Percentiles rank a stretch among this genome's conserved stretches.
These are phyloP conservation scores for Agapornis roseicollis DNA, from an alignment of 2,113 vertebrate species.

Conservation along the genomic window DNA sequence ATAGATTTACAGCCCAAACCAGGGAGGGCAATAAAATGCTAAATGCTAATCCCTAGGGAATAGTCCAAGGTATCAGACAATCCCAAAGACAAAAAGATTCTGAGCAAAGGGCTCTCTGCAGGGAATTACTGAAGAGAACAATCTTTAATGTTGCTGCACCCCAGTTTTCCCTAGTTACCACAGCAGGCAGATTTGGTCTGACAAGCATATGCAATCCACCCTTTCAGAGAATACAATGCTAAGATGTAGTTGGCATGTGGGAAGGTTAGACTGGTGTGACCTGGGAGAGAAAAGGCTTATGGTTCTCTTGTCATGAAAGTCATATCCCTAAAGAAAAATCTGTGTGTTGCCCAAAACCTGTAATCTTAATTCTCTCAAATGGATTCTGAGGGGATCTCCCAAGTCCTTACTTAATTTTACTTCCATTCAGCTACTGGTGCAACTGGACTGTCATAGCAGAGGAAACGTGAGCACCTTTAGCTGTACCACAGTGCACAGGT, in stretches of 20 bases:
- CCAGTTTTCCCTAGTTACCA: neutral
- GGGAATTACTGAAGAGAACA: neutral
- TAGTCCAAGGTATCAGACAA: neutral
- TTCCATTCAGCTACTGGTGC: neutral
- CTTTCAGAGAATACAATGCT: neutral
- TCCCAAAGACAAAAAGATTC: neutral
- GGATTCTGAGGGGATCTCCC: neutral
- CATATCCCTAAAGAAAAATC: neutral
- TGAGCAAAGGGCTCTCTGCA: neutral
- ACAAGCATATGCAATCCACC: neutral
- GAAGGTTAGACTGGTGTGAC: neutral
- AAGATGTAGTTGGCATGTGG: neutral
- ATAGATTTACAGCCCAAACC: neutral
- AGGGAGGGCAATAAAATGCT: neutral
- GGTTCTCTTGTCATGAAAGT: neutral
- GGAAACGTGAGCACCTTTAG: neutral
- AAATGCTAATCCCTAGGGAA: neutral
- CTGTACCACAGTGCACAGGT: fast-evolving
- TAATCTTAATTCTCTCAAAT: neutral
- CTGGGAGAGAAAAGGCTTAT: neutral
- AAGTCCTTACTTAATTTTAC: neutral
- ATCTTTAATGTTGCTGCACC: neutral
- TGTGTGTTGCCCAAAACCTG: neutral
- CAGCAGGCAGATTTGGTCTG: neutral
- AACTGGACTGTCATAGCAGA: neutral